Percentiles rank a stretch among this genome's conserved stretches.
Conservation (phyloP, 2,797 vertebrate species). For the Ispidina lecontei region DNA sequence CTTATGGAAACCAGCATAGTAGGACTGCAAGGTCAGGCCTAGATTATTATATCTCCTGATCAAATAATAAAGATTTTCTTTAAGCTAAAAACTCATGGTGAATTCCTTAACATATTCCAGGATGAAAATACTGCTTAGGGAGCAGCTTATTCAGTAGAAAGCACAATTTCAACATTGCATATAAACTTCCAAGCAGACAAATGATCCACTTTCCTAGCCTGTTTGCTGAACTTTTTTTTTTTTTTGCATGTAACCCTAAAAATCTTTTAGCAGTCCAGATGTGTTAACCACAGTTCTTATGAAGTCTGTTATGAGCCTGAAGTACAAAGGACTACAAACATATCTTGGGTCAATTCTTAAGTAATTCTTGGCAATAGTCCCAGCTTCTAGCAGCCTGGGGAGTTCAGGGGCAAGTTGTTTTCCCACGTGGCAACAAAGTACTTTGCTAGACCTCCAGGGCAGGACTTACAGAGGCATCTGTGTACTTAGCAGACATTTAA, state of each 20-base stretch:
- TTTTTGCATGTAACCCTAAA: slow-evolving; percentile 61
- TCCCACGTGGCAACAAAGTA: neutral
- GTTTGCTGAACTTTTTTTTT: slow-evolving; percentile 33
- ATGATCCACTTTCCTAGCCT: slow-evolving; percentile 54
- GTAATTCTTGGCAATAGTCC: slow-evolving; percentile 48
- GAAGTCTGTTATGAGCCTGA: slow-evolving; percentile 73
- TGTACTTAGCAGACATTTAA: neutral
- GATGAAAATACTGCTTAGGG: slow-evolving; percentile 19
- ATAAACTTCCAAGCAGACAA: slow-evolving; percentile 54
- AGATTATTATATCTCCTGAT: neutral
- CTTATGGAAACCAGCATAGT: neutral
- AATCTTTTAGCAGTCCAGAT: slow-evolving; percentile 53
- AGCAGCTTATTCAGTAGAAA: slow-evolving; percentile 3
- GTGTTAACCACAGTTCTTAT: slow-evolving; percentile 67
- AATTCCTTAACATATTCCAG: neutral
- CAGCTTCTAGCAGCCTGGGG: neutral
- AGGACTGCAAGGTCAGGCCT: neutral
- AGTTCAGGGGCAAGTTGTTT: neutral
- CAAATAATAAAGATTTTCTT: neutral
- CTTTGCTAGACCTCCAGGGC: neutral
- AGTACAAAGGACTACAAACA: slow-evolving; percentile 41
- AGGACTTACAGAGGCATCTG: neutral
- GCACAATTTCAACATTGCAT: neutral
- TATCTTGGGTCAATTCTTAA: slow-evolving; percentile 38
- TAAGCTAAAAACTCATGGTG: neutral